Percentiles rank a stretch among this genome's conserved stretches.
These are phyloP conservation scores for Tenthredo notha DNA, from an alignment of 2,888 invertebrate species.

Conservation along the genomic window DNA sequence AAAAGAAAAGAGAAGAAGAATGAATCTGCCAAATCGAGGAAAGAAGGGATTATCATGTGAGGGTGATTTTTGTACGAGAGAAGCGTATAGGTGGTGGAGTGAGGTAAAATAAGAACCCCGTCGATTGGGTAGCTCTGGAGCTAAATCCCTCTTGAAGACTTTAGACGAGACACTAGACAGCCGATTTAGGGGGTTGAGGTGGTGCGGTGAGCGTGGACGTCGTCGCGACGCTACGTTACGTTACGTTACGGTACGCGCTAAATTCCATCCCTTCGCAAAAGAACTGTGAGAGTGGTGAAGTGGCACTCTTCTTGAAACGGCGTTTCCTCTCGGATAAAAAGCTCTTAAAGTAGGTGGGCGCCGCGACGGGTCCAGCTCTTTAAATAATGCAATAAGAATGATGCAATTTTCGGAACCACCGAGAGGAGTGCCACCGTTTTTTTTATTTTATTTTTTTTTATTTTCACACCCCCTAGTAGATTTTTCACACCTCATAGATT, in stretches of 20 bases:
- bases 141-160: constrained; percentile 39
- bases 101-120: not conserved
- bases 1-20: not conserved
- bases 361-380: constrained; percentile 71
- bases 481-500: constrained; percentile 15
- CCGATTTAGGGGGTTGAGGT: not conserved
- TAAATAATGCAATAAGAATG: constrained; percentile 77
- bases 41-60: not conserved
- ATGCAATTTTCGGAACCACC: constrained; percentile 76
- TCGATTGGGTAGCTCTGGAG: constrained; percentile 5
- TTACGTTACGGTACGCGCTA: not conserved
- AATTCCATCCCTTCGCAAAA: constrained; percentile 43
- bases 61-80: not conserved
- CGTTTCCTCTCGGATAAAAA: constrained; percentile 46
- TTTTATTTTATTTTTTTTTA: too few species aligned
- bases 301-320: constrained; percentile 42
- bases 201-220: not conserved
- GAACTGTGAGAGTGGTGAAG: constrained; percentile 41
- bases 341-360: constrained; percentile 48
- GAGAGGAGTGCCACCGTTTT: constrained; percentile 59
- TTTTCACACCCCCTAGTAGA: not conserved
- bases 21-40: not conserved
- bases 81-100: not conserved
- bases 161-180: constrained; percentile 41
- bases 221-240: not conserved